These are phyloP conservation scores for Bucorvus abyssinicus DNA, from an alignment of 2,797 vertebrate species.

Conservation along the genomic window DNA sequence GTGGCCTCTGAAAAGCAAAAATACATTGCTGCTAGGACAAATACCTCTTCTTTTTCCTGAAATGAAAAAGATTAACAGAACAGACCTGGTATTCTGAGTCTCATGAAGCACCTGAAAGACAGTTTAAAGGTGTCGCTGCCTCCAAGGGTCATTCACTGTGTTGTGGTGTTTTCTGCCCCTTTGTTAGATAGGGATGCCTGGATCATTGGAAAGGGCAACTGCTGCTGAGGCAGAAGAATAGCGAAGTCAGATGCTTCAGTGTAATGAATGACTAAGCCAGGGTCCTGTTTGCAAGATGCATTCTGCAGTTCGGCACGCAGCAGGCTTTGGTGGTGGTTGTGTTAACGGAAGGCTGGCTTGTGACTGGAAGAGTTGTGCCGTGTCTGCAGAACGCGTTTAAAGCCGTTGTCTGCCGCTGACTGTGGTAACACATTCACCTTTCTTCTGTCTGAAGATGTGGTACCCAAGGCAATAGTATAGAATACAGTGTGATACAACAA, in stretches of 20 bases:
- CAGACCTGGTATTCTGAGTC: background rate
- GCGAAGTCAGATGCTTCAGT: background rate
- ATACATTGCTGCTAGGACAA: background rate
- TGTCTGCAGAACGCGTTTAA: background rate
- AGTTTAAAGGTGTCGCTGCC: background rate
- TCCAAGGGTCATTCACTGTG: background rate
- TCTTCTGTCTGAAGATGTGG: background rate
- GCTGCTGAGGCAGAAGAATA: background rate
- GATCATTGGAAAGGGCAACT: constrained; percentile 45
- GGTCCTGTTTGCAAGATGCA: background rate
- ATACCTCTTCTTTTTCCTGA: background rate
- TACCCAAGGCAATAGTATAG: background rate
- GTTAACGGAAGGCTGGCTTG: background rate
- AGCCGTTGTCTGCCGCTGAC: background rate
- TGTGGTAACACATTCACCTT: background rate
- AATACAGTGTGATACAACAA: background rate
- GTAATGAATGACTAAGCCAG: constrained; percentile 3
- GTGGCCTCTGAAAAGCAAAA: background rate
- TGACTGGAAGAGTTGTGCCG: background rate
- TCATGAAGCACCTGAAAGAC: background rate
- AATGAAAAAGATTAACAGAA: background rate
- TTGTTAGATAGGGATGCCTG: background rate
- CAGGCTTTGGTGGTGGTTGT: background rate
- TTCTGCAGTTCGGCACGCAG: background rate
- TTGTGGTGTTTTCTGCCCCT: background rate